phyloP scores from a whole-genome alignment of 2,888 invertebrate species.

The Coenonympha glycerion region DNA sequence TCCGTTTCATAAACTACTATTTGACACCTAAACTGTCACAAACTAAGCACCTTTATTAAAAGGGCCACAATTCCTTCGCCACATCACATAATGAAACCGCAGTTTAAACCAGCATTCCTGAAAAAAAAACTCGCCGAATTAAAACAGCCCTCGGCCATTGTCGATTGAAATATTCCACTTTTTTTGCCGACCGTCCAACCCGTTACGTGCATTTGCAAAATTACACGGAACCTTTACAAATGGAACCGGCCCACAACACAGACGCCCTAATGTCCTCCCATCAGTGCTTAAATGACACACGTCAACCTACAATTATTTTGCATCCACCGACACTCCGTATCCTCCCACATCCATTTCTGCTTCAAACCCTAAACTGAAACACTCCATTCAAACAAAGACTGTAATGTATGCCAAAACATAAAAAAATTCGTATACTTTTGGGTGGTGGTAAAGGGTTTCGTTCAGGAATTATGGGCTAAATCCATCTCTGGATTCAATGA shows the following conservation, averaged over 20 bases:
- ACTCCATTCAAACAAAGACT: not conserved
- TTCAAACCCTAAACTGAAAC: not conserved
- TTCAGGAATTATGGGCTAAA: constrained; percentile 70
- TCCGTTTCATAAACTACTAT: too few relatives aligned
- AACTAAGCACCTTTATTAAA: too few relatives aligned
- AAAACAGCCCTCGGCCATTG: constrained; percentile 31
- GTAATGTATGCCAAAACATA: constrained; percentile 37
- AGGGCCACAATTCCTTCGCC: not conserved
- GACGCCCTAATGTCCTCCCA: constrained; percentile 72
- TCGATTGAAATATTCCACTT: constrained; percentile 50
- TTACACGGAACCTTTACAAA: constrained; percentile 64
- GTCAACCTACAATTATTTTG: constrained; percentile 63
- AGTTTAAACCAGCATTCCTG: constrained; percentile 5
- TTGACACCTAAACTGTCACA: too few relatives aligned
- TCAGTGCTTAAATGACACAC: constrained; percentile 71
- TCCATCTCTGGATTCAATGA: constrained; percentile 70
- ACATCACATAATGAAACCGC: not conserved
- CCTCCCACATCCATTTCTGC: constrained; percentile 35
- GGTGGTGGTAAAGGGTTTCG: constrained; percentile 40
- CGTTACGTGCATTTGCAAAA: constrained; percentile 64
- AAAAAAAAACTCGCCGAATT: constrained; percentile 20
- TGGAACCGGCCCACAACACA: constrained; percentile 63
- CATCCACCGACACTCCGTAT: constrained; percentile 24
- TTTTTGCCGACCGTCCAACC: constrained; percentile 46
- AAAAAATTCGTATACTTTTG: not conserved